Percentiles rank a stretch among this genome's conserved stretches.
These are phyloP conservation scores for Thermophis baileyi DNA, from an alignment of 2,113 vertebrate species.

Conservation along the genomic window DNA sequence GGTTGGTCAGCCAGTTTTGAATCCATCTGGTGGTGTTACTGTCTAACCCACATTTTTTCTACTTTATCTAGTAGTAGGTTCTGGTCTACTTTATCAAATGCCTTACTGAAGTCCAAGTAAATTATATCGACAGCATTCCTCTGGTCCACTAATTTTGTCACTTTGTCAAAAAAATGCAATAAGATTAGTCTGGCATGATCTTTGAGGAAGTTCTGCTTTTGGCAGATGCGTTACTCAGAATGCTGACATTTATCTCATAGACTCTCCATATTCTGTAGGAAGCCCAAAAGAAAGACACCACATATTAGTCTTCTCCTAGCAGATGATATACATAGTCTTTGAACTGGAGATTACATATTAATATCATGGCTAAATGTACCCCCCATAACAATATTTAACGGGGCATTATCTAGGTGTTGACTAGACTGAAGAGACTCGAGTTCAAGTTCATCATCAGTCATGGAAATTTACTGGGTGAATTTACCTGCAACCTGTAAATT, in stretches of 20 bases:
- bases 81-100: too few species aligned
- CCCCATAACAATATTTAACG: background rate
- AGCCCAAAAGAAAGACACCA: background rate
- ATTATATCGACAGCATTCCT: too few species aligned
- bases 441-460: background rate
- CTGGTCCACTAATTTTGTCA: too few species aligned
- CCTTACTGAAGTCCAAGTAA: too few species aligned
- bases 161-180: too few species aligned
- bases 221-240: too few species aligned
- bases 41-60: too few species aligned
- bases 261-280: background rate
- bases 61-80: too few species aligned
- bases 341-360: background rate
- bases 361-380: background rate
- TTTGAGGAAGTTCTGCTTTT: too few species aligned
- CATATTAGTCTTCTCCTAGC: background rate
- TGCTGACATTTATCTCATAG: background rate
- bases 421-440: background rate
- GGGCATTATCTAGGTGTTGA: background rate
- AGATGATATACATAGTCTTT: background rate
- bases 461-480: background rate
- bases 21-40: too few species aligned
- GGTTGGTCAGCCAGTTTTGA: too few species aligned
- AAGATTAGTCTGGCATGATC: too few species aligned
- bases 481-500: background rate